Percentiles rank a stretch among this genome's conserved stretches.
These are phyloP conservation scores for Bugula neritina DNA, from an alignment of 2,888 invertebrate genomes.

Conservation along the genomic window DNA sequence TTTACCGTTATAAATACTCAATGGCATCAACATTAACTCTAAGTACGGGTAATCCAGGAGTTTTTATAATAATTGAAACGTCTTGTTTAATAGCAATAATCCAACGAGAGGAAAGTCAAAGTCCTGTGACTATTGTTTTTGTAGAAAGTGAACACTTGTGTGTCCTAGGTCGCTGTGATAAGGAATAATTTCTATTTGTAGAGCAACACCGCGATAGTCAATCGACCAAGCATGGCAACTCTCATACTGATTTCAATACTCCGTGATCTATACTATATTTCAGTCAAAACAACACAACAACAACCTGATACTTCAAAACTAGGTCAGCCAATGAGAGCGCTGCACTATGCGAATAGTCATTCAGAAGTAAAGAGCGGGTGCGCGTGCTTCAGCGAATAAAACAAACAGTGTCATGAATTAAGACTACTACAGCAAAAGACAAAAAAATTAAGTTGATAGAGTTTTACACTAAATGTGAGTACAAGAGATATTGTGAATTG, in stretches of 20 bases:
- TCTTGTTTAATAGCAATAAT: neutral
- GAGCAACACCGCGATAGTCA: neutral
- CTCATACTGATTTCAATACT: neutral
- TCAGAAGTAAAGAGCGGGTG: neutral
- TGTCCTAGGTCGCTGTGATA: too few species aligned
- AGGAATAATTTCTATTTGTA: too few species aligned
- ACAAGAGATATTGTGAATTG: neutral
- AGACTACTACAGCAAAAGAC: neutral
- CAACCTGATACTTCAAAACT: neutral
- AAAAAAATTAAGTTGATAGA: neutral
- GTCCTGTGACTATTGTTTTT: too few species aligned
- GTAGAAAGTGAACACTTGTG: too few species aligned
- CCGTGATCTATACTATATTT: neutral
- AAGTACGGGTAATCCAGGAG: too few species aligned
- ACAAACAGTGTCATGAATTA: neutral
- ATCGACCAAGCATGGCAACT: neutral
- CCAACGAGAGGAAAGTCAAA: neutral
- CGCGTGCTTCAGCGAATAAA: neutral
- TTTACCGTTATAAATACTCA: too few species aligned
- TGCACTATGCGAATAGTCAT: slow-evolving; percentile 2
- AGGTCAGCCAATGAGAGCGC: slow-evolving; percentile 22
- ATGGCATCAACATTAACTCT: too few species aligned
- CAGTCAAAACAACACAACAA: slow-evolving; percentile 25
- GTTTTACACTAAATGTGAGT: neutral
- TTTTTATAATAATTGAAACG: too few species aligned